Percentiles rank a stretch among this genome's conserved stretches.
Conservation (phyloP, 1,140 invertebrate species). For the Lasaia peninsularis region DNA sequence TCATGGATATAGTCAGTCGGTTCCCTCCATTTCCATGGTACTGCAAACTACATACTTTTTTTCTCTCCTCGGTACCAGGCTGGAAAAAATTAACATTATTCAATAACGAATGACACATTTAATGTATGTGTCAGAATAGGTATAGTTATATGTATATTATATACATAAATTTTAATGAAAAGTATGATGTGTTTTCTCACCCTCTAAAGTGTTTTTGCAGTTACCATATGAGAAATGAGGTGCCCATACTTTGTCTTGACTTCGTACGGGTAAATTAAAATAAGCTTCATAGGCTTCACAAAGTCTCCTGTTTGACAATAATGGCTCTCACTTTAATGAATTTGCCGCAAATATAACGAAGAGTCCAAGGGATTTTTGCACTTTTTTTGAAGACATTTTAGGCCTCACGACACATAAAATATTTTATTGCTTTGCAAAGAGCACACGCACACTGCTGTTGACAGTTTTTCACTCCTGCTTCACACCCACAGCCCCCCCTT, state of each 20-base stretch:
- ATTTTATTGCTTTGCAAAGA: constrained; percentile 9
- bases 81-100: constrained; percentile 15
- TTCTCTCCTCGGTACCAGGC: constrained; percentile 27
- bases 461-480: too few species aligned
- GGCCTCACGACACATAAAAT: too few species aligned
- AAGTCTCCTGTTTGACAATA: background rate
- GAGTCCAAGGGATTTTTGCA: constrained; percentile 30
- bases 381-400: constrained; percentile 3
- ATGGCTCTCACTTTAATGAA: constrained; percentile 16
- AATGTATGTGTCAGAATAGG: background rate
- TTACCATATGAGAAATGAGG: constrained; percentile 11
- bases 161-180: background rate
- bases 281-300: constrained; percentile 19
- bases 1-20: too few species aligned
- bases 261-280: constrained; percentile 12
- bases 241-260: constrained; percentile 19
- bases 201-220: constrained; percentile 18
- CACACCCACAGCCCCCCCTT: too few species aligned
- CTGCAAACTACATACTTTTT: constrained; percentile 27
- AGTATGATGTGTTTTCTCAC: constrained; percentile 7
- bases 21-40: constrained; percentile 26
- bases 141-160: too few species aligned
- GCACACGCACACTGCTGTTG: too few species aligned
- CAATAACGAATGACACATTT: background rate
- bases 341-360: constrained; percentile 18